Percentiles rank a stretch among this genome's conserved stretches.
phyloP scores from a whole-genome alignment of 2,797 vertebrate species.

The Thalassophryne amazonica region DNA sequence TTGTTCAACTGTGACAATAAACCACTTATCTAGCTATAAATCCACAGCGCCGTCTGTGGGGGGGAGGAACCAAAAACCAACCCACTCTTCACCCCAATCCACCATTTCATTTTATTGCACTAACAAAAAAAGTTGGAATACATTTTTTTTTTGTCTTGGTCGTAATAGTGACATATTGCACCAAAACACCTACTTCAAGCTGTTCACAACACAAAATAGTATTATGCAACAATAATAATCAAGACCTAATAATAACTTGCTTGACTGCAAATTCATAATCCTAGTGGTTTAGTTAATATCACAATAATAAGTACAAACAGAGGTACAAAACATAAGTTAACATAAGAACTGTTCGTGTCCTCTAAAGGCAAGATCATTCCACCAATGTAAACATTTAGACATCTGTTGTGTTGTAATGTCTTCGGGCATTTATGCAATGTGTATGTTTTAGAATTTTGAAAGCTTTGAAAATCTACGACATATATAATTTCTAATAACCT shows the following conservation, averaged over 20 bases:
- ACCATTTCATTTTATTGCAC: conserved; percentile 52
- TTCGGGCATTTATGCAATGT: background rate
- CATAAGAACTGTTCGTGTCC: background rate
- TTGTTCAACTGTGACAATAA: too few species aligned
- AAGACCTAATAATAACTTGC: conserved; percentile 8
- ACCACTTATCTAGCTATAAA: too few species aligned
- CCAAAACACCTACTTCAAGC: conserved; percentile 20
- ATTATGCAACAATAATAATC: conserved; percentile 19
- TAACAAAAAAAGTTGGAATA: background rate
- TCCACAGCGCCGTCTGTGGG: conserved; percentile 47
- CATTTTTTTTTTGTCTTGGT: background rate
- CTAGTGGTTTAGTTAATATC: conserved; percentile 32
- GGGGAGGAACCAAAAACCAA: background rate
- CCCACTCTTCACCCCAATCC: background rate
- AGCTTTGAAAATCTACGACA: conserved; percentile 29
- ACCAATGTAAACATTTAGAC: conserved; percentile 56
- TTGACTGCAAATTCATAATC: background rate
- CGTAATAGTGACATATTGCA: conserved; percentile 32
- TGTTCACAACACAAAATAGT: conserved; percentile 30
- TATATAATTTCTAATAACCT: conserved; percentile 18
- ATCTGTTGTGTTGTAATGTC: conserved; percentile 22
- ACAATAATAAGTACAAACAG: conserved; percentile 43
- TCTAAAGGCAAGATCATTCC: conserved; percentile 43
- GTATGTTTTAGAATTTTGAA: background rate
- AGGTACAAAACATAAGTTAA: conserved; percentile 48